Evolutionary conservation across 2,113 vertebrate species (phyloP), one percentile per base, ranked within the genome.

Genomic region (Salminus brasiliensis): DNA sequence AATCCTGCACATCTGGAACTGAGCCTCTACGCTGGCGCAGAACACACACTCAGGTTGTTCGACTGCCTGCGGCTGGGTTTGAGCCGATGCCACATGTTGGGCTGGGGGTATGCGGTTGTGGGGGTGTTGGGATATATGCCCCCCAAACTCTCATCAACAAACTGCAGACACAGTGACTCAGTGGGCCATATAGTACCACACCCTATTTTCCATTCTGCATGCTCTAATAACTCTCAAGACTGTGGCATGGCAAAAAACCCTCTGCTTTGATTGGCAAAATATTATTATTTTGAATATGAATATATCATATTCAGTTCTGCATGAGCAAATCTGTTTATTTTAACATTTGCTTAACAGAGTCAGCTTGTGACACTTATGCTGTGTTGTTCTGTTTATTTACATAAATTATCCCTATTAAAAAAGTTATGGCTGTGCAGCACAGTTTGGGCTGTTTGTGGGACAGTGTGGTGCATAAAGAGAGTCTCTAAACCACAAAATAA

Each of bases 1-100:
- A 89, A 92, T 91, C 78, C 85, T 23, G 85, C 87, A 88, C 90
- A 90, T 91, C 83, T 92, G 88, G 85, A 82, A 74, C 68, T 84
- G 85, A n/a, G 69, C 82, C 77, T 83, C 47, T 30, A 13, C 62
- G 6, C 30, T 63, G 76, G 80, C n/a, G 39, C 10, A 34, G 41
- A 53, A 57, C 77, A 83, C 4, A 7, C 62, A 27, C 76, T 82
- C n/a, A 36, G 57, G 67, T 75, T 55, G 72, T 21, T 72, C 72
- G 83, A 57, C 80, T 88, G 87, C 84, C 87, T 77, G 82, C 65
- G 63, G 80, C 70, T 82, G 32, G 59, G 23, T 83, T 84, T 60
- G 49, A 71, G 57, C 47, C 66, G 29, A 55, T 71, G 69, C 65
- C 47, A 84, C 76, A 85, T 69, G 82, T 70, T 57, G 49, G 45